phyloP scores from a whole-genome alignment of 2,888 invertebrate genomes.

The Melanophora roralis region DNA sequence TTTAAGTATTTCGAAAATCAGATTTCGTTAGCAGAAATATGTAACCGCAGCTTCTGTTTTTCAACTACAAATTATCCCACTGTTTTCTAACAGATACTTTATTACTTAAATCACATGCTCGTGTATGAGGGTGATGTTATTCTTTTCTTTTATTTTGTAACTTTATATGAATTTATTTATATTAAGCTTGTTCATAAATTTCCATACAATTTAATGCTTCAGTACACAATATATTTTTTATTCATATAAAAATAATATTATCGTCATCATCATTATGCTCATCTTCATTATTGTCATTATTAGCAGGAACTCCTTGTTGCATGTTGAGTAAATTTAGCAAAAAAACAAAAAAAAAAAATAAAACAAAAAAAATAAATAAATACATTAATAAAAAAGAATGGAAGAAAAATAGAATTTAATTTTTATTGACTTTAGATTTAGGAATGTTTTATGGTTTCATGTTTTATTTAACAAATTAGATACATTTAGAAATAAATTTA shows the following conservation, averaged over 20 bases:
- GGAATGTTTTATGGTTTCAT: neutral
- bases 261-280: neutral
- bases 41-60: too few relatives aligned
- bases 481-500: neutral
- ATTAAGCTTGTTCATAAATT: constrained; percentile 72
- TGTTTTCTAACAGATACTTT: too few relatives aligned
- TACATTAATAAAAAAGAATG: neutral
- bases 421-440: constrained; percentile 23
- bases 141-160: constrained; percentile 2
- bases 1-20: too few relatives aligned
- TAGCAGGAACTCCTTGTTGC: constrained; percentile 14
- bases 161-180: constrained; percentile 43
- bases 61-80: too few relatives aligned
- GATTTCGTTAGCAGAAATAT: too few relatives aligned
- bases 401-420: neutral
- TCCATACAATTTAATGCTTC: constrained; percentile 77
- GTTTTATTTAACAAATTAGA: neutral
- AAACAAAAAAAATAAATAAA: too few relatives aligned
- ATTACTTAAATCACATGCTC: too few relatives aligned
- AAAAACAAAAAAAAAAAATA: neutral
- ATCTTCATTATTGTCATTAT: constrained; percentile 19
- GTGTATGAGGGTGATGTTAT: neutral
- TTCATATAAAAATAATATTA: constrained; percentile 30
- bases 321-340: neutral
- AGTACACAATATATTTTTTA: constrained; percentile 74